Percentiles rank a stretch among this genome's conserved stretches.
Evolutionary conservation across 2,113 vertebrate species (phyloP).

Genomic region (Plecturocebus donacophilus): DNA sequence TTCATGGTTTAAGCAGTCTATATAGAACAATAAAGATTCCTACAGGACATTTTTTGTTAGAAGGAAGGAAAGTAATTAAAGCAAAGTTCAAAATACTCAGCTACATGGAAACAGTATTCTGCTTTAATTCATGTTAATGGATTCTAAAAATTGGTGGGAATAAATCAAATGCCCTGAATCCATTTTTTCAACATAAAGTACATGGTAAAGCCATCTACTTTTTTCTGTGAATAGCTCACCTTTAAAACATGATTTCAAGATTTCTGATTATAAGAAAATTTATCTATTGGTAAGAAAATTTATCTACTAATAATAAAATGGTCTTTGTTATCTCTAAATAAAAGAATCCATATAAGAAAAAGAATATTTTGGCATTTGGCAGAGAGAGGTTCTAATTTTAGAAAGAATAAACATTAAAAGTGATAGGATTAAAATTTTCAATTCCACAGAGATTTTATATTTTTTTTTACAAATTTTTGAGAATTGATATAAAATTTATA

Average conservation of each 20-base stretch:
- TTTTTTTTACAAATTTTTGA: conserved; percentile 7
- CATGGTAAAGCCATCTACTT: neutral
- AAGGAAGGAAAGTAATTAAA: conserved; percentile 9
- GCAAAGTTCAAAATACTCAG: neutral
- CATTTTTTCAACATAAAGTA: neutral
- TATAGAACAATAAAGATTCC: neutral
- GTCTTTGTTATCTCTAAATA: neutral
- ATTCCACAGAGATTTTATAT: neutral
- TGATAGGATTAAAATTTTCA: neutral
- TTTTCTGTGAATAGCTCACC: neutral
- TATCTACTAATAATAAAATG: neutral
- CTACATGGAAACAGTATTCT: neutral
- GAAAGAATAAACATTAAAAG: neutral
- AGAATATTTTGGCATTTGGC: neutral
- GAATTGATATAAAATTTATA: neutral
- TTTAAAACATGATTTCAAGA: neutral
- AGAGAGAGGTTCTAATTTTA: neutral
- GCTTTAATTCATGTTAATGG: neutral
- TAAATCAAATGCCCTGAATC: neutral
- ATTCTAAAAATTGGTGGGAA: neutral
- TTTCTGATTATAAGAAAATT: neutral
- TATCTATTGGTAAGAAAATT: neutral
- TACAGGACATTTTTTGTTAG: neutral
- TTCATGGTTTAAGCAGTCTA: neutral
- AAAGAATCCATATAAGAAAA: neutral